phyloP scores from a whole-genome alignment of 2,113 vertebrate species.

The Taxidea taxus region DNA sequence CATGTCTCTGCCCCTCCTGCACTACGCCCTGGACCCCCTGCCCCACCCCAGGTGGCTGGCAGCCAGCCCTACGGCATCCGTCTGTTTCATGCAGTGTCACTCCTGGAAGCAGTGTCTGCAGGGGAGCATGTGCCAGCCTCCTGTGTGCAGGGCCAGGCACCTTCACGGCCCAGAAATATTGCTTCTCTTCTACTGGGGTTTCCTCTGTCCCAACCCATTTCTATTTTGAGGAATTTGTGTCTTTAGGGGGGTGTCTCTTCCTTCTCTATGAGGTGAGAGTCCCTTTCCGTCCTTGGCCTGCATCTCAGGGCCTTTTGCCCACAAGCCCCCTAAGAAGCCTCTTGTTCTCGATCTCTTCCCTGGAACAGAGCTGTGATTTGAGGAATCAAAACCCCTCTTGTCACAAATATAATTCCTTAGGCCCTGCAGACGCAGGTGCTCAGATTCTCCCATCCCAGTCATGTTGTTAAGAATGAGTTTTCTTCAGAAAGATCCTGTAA shows the following conservation, averaged over 20 bases:
- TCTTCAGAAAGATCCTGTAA: conserved; percentile 61
- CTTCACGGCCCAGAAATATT: conserved; percentile 13
- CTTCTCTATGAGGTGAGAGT: not conserved
- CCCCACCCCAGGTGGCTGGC: not conserved
- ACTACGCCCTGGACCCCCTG: fast-evolving
- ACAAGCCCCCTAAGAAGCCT: not conserved
- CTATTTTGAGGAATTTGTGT: not conserved
- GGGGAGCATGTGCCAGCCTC: not conserved
- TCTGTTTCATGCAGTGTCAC: not conserved
- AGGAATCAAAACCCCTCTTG: not conserved
- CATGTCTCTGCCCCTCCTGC: not conserved
- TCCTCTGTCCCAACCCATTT: not conserved
- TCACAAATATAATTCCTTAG: not conserved
- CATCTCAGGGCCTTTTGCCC: not conserved
- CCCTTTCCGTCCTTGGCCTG: not conserved
- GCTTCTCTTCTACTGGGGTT: not conserved
- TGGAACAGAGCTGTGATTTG: not conserved
- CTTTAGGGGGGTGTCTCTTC: not conserved
- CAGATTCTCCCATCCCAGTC: conserved; percentile 1
- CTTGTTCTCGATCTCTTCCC: not conserved
- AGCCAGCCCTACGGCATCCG: not conserved
- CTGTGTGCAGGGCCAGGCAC: not conserved
- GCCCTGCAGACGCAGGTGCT: not conserved
- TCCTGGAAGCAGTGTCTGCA: not conserved
- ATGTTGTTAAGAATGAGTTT: conserved; percentile 46